Evolutionary conservation across 2,113 vertebrate species (phyloP), one percentile per base, ranked within the genome.

Genomic region (Corythornis madagascariensis): DNA sequence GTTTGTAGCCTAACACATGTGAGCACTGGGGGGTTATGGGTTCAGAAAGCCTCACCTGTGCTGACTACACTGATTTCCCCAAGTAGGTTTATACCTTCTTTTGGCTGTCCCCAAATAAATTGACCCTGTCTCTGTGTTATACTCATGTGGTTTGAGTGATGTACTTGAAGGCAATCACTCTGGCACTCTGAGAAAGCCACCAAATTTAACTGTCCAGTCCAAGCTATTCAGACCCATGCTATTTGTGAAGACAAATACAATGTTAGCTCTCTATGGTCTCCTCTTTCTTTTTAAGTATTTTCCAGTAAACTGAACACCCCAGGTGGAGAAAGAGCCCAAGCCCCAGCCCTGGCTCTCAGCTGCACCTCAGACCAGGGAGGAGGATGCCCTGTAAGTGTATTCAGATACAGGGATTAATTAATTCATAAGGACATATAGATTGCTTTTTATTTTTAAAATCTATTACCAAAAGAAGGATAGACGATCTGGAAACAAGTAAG

Each of bases 91-190:
- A 16, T 15, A 19, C 9, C 18, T 19, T 40, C 38, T 47, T 71
- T 77, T 6, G 0, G 11, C 67, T 81, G 50, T 3, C 4, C 4
- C 3, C 20, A 81, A 83, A 78, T 38, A 72, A 86, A 35, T 7
- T 6, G 1, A 0, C 11, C 4, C 6, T 0, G 21, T 42, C 25
- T 29, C 56, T 40, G 19, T 14, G 3, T 11, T 74, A 33, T 22
- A 25, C 14, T 61, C 33, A 17, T 2, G 0, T 19, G 15, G 13
- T 40, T 42, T 69, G 24, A 57, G 6, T 2, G 0, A 22, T 24
- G 2, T 22, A 17, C 7, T 80, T 60, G 11, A 38, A 81, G 31
- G 43, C 31, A 70, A 8, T 42, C 55, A 57, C 1, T 0, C 10
- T 4, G 9, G 42, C 9, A 16, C 19, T 26, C 21, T 22, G 16